These are phyloP conservation scores for Chloroceryle inda DNA, from an alignment of 2,797 vertebrate species.

Conservation along the genomic window DNA sequence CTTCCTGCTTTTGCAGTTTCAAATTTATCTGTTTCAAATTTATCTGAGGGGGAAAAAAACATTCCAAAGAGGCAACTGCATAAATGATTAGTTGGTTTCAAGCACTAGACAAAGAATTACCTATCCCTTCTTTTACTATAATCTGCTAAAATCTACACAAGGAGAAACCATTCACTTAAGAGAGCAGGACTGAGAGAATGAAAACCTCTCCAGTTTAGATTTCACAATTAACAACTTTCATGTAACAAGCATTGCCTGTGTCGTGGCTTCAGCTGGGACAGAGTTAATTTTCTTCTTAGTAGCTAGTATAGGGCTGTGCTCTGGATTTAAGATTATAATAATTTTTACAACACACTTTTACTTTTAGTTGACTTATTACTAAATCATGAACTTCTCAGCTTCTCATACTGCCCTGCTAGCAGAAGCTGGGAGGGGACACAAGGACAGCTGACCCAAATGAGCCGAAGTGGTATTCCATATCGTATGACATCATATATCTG, in stretches of 20 bases:
- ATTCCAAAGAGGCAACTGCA: neutral
- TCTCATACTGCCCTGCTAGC: neutral
- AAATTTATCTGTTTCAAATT: neutral
- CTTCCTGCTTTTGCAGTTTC: neutral
- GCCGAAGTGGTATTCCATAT: neutral
- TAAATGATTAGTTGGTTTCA: neutral
- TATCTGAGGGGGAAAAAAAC: neutral
- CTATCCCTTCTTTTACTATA: neutral
- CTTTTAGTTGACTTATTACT: neutral
- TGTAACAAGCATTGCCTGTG: neutral
- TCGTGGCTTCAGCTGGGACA: neutral
- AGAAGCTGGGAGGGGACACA: neutral
- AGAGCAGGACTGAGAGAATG: neutral
- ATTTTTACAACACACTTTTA: neutral
- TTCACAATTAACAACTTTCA: neutral
- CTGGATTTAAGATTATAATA: neutral
- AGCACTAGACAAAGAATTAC: neutral
- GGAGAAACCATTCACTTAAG: neutral
- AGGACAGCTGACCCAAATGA: neutral
- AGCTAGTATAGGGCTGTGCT: neutral
- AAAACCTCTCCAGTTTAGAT: neutral
- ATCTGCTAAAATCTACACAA: neutral
- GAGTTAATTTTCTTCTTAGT: neutral
- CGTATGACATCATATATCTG: neutral
- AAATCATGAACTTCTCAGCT: neutral